Evolutionary conservation across 23 tunicate species (phyloP), one percentile per base, ranked within the genome.

Genomic region (Trididemnum miniatum): DNA sequence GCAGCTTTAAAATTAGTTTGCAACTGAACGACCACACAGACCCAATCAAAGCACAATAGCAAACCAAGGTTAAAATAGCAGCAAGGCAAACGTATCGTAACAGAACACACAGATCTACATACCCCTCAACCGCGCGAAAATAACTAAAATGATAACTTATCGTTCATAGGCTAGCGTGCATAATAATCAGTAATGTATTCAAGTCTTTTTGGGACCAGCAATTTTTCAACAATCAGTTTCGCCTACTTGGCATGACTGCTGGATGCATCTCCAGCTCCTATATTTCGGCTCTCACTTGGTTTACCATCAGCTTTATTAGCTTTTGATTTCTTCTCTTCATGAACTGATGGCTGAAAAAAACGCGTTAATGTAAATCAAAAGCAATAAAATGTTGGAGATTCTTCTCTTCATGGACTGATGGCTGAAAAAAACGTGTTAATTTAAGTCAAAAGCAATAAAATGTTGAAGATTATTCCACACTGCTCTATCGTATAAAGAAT

Each of bases 41-140:
- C n/a, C n/a, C n/a, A n/a, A n/a, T n/a, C n/a, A n/a, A n/a, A n/a
- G n/a, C n/a, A n/a, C n/a, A n/a, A n/a, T n/a, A n/a, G n/a, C n/a
- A n/a, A n/a, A n/a, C n/a, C n/a, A n/a, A n/a, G n/a, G n/a, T n/a
- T n/a, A n/a, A n/a, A 20, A 38, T 3, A 67, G 25, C 38, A 32
- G 32, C 5, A 67, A 67, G 75, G 12, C 7, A 67, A 25, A 62
- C 20, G 67, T 5, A n/a, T 62, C 27, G 29, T 4, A 20, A n/a
- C 15, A 62, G 25, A 20, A 15, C 54, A 7, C 54, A 44, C 54
- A 62, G 25, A 62, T 26, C 67, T 12, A 12, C 15, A n/a, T 22
- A 3, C n/a, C 67, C 67, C 67, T 26, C 67, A 62, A 62, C 67
- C 67, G 67, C 26, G 15, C 15, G n/a, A 62, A n/a, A 62, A 62